Conservation (phyloP, 2,113 vertebrate genomes). For the Pachyramphus minor region DNA sequence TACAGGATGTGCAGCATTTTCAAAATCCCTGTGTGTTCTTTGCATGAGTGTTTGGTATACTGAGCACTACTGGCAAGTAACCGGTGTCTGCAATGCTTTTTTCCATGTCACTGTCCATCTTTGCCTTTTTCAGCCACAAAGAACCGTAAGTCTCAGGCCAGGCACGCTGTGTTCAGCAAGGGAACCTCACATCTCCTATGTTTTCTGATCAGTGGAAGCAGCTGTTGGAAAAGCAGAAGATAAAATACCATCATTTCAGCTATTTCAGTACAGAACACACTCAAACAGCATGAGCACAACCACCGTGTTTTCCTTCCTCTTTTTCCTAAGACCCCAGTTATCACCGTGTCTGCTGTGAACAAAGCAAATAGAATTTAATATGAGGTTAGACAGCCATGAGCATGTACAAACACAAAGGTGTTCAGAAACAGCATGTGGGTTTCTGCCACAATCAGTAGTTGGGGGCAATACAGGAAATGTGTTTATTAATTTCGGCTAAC, state of each 20-base stretch:
- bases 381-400: not conserved
- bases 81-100: not conserved
- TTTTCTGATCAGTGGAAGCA: slow-evolving; percentile 72
- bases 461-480: not conserved
- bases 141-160: slow-evolving; percentile 57
- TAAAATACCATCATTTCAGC: not conserved
- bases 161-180: slow-evolving; percentile 54
- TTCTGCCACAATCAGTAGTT: not conserved
- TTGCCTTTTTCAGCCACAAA: slow-evolving; percentile 47
- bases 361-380: not conserved
- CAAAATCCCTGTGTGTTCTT: slow-evolving; percentile 75
- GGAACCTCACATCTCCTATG: slow-evolving; percentile 58
- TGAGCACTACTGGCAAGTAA: slow-evolving; percentile 41
- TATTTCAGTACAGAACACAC: not conserved
- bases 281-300: not conserved
- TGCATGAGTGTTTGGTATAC: slow-evolving; percentile 65
- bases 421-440: not conserved
- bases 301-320: not conserved
- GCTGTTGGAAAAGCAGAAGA: slow-evolving; percentile 63
- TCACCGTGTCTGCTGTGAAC: not conserved
- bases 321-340: not conserved
- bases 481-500: not conserved
- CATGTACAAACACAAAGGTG: not conserved
- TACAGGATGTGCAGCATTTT: slow-evolving; percentile 78
- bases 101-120: slow-evolving; percentile 7